Percentiles rank a stretch among this genome's conserved stretches.
Conservation (phyloP, 2,797 vertebrate genomes). For the Acanthopagrus latus region DNA sequence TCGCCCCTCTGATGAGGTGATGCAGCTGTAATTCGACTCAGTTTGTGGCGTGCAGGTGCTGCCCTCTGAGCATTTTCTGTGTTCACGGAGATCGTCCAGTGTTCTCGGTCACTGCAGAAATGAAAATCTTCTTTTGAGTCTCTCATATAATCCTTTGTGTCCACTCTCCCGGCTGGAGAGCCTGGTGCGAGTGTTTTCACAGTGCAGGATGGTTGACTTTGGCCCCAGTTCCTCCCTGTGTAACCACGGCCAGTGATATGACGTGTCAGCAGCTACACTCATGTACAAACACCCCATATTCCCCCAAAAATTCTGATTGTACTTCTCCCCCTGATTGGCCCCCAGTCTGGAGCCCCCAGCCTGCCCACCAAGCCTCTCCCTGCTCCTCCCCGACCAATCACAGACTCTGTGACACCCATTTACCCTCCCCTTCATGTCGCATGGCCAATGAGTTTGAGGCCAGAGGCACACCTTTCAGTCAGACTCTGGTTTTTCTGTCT, state of each 20-base stretch:
- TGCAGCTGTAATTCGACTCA: conserved; percentile 49
- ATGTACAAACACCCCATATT: conserved; percentile 61
- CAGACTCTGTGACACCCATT: conserved; percentile 55
- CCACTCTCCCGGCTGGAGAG: conserved; percentile 38
- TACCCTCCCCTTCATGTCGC: conserved; percentile 68
- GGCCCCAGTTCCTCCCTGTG: conserved; percentile 51
- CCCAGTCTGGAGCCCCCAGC: conserved; percentile 72
- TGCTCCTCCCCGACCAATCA: conserved; percentile 73
- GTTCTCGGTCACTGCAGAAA: conserved; percentile 35
- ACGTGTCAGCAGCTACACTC: conserved; percentile 72
- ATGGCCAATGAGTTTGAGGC: conserved; percentile 76
- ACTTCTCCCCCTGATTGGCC: conserved; percentile 76
- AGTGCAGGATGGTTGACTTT: conserved; percentile 75
- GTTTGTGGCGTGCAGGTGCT: conserved; percentile 43
- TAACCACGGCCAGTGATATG: conserved; percentile 53
- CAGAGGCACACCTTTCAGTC: conserved; percentile 84
- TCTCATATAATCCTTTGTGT: conserved; percentile 46
- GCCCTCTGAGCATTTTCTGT: conserved; percentile 31
- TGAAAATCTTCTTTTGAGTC: conserved; percentile 29
- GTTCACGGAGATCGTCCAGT: conserved; percentile 8
- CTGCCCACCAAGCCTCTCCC: conserved; percentile 66
- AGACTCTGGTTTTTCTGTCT: conserved; percentile 76
- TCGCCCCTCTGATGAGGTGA: conserved; percentile 53
- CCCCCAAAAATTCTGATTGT: conserved; percentile 65
- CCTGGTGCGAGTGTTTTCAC: conserved; percentile 63